Evolutionary conservation across 2,797 vertebrate genomes (phyloP).

Genomic region (Pantherophis alleghaniensis): DNA sequence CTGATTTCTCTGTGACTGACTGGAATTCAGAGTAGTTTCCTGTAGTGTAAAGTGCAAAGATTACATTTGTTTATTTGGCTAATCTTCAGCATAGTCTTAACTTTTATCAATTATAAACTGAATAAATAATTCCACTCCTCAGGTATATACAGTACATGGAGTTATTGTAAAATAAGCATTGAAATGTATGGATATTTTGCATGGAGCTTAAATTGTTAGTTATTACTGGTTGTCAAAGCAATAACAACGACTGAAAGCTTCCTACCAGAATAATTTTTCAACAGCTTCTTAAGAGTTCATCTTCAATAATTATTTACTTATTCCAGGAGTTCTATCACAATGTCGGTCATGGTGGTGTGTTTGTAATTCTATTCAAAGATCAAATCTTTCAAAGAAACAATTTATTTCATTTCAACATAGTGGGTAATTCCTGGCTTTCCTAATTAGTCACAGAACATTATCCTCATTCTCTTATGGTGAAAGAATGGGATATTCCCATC

Average conservation of each 20-base stretch:
- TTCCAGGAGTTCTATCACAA: slow-evolving; percentile 27
- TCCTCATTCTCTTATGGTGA: neutral
- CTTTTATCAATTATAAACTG: slow-evolving; percentile 50
- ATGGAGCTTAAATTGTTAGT: slow-evolving; percentile 33
- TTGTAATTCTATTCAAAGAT: neutral
- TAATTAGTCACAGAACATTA: neutral
- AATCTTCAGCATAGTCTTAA: slow-evolving; percentile 52
- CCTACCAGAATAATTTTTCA: neutral
- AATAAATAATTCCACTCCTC: slow-evolving; percentile 54
- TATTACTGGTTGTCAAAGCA: slow-evolving; percentile 33
- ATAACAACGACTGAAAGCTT: slow-evolving; percentile 22
- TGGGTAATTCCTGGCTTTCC: neutral
- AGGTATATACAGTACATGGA: slow-evolving; percentile 41
- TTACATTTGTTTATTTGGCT: slow-evolving; percentile 59
- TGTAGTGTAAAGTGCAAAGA: slow-evolving; percentile 55
- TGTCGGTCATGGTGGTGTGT: neutral
- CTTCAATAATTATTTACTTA: slow-evolving; percentile 23
- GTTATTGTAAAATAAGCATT: slow-evolving; percentile 32
- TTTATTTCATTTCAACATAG: neutral
- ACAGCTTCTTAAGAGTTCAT: slow-evolving; percentile 2
- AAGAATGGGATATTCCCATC: neutral
- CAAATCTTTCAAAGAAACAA: slow-evolving; percentile 19
- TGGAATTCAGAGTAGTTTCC: slow-evolving; percentile 58
- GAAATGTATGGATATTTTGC: slow-evolving; percentile 33
- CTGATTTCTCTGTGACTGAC: slow-evolving; percentile 50